Evolutionary conservation across 2,113 vertebrate species (phyloP), one percentile per base, ranked within the genome.

Genomic region (Nannobrachium achirus): DNA sequence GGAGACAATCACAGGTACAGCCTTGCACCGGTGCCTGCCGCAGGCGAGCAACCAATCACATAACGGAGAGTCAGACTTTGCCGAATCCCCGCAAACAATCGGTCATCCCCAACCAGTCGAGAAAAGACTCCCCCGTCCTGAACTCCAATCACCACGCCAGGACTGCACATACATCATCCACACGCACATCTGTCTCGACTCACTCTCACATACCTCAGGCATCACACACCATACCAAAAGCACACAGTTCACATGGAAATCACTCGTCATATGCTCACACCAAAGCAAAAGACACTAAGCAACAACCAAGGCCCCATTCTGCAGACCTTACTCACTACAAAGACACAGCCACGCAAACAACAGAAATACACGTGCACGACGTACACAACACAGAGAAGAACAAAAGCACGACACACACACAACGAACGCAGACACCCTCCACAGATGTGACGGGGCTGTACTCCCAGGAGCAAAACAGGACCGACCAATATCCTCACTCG

Each of bases 1-100:
- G 90, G 60, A 90, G 83, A 55, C 86, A 90, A 33, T 87, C 89
- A 0, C 91, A 91, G 76, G 76, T 88, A 13, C 79, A 89, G 3
- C 83, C 84, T 1, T 92, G 91, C 85, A 90, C 86, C 20, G 85
- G 86, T 0, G 84, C 90, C 39, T 93, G 93, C 72, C 89, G 87
- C 33, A 86, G 85, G 70, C 85, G 63, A 71, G 75, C 66, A 0
- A 75, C 74, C 55, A 83, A 68, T 83, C 89, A 86, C 63, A 85
- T 89, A 39, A 85, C 76, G 62, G 76, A 76, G 6, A 91, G 90
- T 73, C 88, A 92, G 85, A 92, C 90, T 38, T 86, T 92, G 69
- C 91, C 91, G 13, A 91, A 82, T 63, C 87, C 89, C 13, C 75
- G 75, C 18, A 89, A 81, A 73, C 67, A 52, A 1, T 66, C 78